phyloP scores from a whole-genome alignment of 2,113 vertebrate genomes.

The Cottus gobio region DNA sequence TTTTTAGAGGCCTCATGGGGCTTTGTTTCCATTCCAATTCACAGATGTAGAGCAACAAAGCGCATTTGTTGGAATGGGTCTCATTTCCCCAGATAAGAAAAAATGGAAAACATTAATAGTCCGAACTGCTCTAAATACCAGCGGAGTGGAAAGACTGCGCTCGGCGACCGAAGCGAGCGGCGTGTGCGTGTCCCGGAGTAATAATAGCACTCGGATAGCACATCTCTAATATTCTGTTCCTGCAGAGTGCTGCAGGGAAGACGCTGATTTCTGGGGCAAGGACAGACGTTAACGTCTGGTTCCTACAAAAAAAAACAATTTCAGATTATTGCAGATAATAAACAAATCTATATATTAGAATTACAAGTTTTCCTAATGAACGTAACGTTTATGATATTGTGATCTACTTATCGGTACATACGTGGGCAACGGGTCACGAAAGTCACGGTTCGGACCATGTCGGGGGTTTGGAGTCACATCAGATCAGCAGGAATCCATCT shows the following conservation, averaged over 20 bases:
- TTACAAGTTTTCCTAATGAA: no score
- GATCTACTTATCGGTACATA: no score
- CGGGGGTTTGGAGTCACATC: no score
- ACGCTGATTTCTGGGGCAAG: background rate
- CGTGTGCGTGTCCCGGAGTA: background rate
- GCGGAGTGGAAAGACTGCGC: constrained; percentile 17
- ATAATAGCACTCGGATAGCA: background rate
- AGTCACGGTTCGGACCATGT: no score
- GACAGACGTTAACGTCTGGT: background rate
- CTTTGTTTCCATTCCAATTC: constrained; percentile 14
- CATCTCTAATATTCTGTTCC: background rate
- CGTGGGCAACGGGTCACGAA: no score
- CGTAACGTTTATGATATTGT: no score
- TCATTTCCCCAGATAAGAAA: constrained; percentile 10
- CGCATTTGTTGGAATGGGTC: constrained; percentile 20
- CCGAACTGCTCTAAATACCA: constrained; percentile 25
- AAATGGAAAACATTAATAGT: constrained; percentile 25
- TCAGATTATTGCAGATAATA: background rate
- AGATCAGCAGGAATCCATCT: no score
- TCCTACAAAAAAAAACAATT: no score
- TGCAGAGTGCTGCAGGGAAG: background rate
- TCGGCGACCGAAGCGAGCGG: constrained; percentile 8
- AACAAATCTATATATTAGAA: background rate
- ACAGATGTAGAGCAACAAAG: constrained; percentile 39
- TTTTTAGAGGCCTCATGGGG: constrained; percentile 18